These are phyloP conservation scores for Boleophthalmus pectinirostris DNA, from an alignment of 2,113 vertebrate species.

Conservation along the genomic window DNA sequence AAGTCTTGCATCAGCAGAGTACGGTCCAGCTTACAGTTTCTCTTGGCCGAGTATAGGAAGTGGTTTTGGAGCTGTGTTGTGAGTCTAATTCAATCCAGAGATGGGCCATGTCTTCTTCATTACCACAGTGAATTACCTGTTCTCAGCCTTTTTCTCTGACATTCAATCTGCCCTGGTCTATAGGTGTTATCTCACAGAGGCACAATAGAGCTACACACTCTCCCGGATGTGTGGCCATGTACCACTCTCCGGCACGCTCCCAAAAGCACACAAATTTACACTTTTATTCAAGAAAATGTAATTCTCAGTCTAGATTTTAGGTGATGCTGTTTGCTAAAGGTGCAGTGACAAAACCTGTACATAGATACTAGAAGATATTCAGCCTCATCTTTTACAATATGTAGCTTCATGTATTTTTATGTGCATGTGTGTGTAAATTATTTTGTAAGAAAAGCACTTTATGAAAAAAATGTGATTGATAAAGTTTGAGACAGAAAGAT, in stretches of 20 bases:
- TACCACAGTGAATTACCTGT: constrained; percentile 58
- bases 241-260: constrained; percentile 36
- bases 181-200: constrained; percentile 48
- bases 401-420: too few relatives aligned
- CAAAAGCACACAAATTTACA: constrained; percentile 29
- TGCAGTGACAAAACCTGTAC: background rate
- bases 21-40: constrained; percentile 18
- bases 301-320: background rate
- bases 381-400: too few relatives aligned
- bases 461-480: too few relatives aligned
- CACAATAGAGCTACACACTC: constrained; percentile 51
- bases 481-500: too few relatives aligned
- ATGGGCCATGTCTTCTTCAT: constrained; percentile 54
- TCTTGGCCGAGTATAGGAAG: constrained; percentile 18
- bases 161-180: constrained; percentile 55
- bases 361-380: background rate
- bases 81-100: constrained; percentile 58
- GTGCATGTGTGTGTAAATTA: too few relatives aligned
- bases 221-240: constrained; percentile 35
- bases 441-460: too few relatives aligned
- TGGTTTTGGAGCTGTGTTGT: constrained; percentile 37
- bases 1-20: background rate
- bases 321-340: background rate
- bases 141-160: constrained; percentile 42
- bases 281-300: constrained; percentile 2